phyloP scores from a whole-genome alignment of 2,797 vertebrate species.

The Bothrops alternatus region DNA sequence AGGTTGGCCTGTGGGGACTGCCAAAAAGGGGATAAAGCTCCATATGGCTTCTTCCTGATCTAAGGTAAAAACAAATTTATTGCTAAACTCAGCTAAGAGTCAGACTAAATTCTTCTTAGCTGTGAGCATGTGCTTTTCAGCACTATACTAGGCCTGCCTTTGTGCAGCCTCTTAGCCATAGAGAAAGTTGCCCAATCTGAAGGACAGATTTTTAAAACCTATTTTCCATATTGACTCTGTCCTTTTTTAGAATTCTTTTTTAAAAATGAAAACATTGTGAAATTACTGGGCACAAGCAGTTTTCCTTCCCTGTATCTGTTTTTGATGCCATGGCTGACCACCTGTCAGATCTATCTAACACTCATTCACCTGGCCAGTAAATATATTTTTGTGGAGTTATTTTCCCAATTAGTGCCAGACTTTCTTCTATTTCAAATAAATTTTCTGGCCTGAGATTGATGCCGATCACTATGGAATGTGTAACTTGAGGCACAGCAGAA shows the following conservation, averaged over 20 bases:
- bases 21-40: background rate
- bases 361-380: slow-evolving; percentile 4
- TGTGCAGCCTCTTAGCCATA: background rate
- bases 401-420: slow-evolving; percentile 6
- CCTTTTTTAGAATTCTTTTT: background rate
- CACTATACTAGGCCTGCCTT: background rate
- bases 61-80: background rate
- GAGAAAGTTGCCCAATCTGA: background rate
- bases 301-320: background rate
- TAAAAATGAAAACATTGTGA: background rate
- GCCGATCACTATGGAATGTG: slow-evolving; percentile 9
- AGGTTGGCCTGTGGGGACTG: background rate
- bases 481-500: background rate
- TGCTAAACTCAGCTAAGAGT: background rate
- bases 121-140: background rate
- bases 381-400: slow-evolving; percentile 24
- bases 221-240: background rate
- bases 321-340: slow-evolving; percentile 8
- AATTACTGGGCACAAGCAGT: background rate
- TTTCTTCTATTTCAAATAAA: slow-evolving; percentile 11
- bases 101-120: background rate
- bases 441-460: slow-evolving; percentile 5
- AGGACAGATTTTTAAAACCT: background rate
- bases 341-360: background rate
- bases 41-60: background rate